Evolutionary conservation across 2,113 vertebrate genomes (phyloP), one percentile per base, ranked within the genome.

Genomic region (Hypomesus transpacificus): DNA sequence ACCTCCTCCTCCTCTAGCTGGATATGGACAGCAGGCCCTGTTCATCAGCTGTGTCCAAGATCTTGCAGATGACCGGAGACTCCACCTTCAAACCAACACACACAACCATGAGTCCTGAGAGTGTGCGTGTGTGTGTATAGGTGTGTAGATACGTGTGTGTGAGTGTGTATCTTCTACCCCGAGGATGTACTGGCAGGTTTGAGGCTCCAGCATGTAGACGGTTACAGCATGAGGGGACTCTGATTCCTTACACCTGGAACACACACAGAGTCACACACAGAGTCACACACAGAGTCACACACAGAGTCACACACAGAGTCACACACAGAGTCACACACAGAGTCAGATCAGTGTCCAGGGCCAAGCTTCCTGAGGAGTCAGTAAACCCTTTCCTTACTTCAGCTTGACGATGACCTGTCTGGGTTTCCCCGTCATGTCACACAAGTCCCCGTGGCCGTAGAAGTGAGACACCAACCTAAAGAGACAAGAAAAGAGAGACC

Each of bases 201-300:
- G 96, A 84, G 97, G 97, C 79, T 99, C 97, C 78, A 98, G 82
- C 96, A 99, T 97, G 79, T 98, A 98, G 39, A 99, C 92, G 52
- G 97, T 98, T 69, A 99, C 97, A n/a, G 97, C 97, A 0, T 99
- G 97, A 73, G 97, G 96, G 66, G 97, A 99, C 72, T 99, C 97
- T 0, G 97, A 98, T 85, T 98, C 96, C 85, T 98, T 99, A 87
- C 97, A 99, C 91, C 97, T 98, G 85, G 77, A 56, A 74, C 22
- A 75, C 1, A 61, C 54, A 46, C 51, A 68, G 5, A 28, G 6
- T 28, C 39, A 39, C 39, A 11, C 39, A 46, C 39, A 11, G 9
- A 46, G n/a, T n/a, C 39, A 46, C 8, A 46, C 31, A 34, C 31
- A 7, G 0, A 26, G 24, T 26, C 24, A 26, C 24, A 26, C 24